phyloP scores from a whole-genome alignment of 2,888 invertebrate species.

The Allygus modestus region DNA sequence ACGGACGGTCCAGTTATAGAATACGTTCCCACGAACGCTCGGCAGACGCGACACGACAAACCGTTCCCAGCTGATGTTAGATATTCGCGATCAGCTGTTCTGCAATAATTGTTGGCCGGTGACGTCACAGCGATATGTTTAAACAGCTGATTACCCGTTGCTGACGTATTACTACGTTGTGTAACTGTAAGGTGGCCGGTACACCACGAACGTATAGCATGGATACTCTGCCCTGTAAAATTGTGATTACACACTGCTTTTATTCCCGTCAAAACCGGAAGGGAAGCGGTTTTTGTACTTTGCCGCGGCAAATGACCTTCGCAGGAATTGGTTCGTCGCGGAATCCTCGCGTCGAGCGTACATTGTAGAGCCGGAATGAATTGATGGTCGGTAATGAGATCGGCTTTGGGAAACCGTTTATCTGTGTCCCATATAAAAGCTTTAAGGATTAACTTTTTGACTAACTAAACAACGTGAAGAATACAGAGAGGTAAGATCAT shows the following conservation, averaged over 20 bases:
- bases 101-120: not conserved
- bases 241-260: constrained; percentile 23
- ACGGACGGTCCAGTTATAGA: constrained; percentile 13
- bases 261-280: not conserved
- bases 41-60: not conserved
- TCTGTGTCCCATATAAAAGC: too few relatives aligned
- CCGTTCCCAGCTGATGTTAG: constrained; percentile 5
- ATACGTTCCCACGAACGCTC: not conserved
- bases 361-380: not conserved
- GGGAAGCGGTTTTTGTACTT: constrained; percentile 26
- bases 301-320: constrained; percentile 29
- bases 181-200: not conserved
- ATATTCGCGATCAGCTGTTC: constrained; percentile 4
- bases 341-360: not conserved
- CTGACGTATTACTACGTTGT: not conserved
- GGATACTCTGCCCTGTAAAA: not conserved
- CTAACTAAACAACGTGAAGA: too few relatives aligned
- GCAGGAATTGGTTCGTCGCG: constrained; percentile 22
- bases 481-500: too few relatives aligned
- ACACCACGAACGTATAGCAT: not conserved
- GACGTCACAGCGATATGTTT: constrained; percentile 1
- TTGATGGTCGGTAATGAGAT: constrained; percentile 3
- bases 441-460: too few relatives aligned
- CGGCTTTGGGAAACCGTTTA: not conserved
- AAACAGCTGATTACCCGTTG: constrained; percentile 6